Base-by-base conservation (phyloP, 1,140 invertebrate genomes). In the Achroia grisella region DNA sequence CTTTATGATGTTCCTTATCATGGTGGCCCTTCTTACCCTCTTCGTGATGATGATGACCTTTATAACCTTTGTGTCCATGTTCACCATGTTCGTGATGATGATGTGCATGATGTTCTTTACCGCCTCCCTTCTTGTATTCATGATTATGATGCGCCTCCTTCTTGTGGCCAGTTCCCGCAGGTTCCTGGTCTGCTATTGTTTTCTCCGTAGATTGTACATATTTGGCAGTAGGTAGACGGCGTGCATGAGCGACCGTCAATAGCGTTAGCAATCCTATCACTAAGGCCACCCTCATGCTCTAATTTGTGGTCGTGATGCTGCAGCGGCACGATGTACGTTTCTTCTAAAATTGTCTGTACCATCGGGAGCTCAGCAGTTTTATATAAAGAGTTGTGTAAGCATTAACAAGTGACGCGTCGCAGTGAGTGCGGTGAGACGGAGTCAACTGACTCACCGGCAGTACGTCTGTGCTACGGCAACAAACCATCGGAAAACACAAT, bases 1-100 rank as follows among this genome's bases (percentile, higher is more conserved):
- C 90, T 39, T 89, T 89, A 46, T 93, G 89, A 42, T 89, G 86
- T 56, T 91, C 90, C 69, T 92, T 91, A 39, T 91, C 91, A 53
- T 92, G 90, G 60, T 93, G 91, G 0, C 92, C 92, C 54, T 94
- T 91, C 36, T 90, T 88, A 0, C 89, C 90, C 50, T 91, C 89
- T 58, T 92, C 90, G 52, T 88, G 89, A 55, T 92, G 90, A 58
- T 92, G 91, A 44, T 90, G 81, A 5, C 86, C 86, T 53, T 91
- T 89, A 72, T 92, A 89, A 0, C 89, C 90, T 44, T 93, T 92
- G 32, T 92, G 87, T 0, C 88, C 88, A 53, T 93, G 91, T 39
- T 89, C 87, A 40, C 89, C 89, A 44, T 88, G 87, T 34, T 88
- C 84, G 45, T 81, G 65, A 27, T 79, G 58, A 48, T 86, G 80